Conservation (phyloP, 2,113 vertebrate species). For the Dromaius novaehollandiae region DNA sequence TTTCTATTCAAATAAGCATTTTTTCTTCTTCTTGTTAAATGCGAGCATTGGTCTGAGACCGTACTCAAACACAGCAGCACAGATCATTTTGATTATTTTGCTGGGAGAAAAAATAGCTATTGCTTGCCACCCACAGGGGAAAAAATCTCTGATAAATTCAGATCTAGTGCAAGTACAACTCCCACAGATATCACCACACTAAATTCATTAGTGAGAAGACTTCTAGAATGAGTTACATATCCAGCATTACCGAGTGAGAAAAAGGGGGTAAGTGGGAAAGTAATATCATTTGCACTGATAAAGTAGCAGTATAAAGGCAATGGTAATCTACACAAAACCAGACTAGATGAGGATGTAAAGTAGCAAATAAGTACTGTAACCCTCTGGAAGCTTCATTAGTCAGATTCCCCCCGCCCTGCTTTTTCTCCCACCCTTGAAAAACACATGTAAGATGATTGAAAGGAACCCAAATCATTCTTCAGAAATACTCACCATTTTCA, state of each 20-base stretch:
- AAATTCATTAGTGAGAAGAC: conserved; percentile 28
- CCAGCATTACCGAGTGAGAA: not conserved
- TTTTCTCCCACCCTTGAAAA: not conserved
- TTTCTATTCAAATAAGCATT: not conserved
- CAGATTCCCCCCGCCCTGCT: not conserved
- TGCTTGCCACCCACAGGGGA: not conserved
- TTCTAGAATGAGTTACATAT: not conserved
- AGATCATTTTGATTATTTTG: conserved; percentile 1
- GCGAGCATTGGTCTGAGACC: not conserved
- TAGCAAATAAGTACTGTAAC: not conserved
- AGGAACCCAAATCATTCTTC: not conserved
- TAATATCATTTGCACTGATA: not conserved
- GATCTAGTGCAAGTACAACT: not conserved
- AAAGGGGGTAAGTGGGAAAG: not conserved
- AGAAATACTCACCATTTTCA: not conserved
- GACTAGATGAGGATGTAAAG: not conserved
- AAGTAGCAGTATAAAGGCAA: not conserved
- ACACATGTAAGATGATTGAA: not conserved
- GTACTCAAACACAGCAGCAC: not conserved
- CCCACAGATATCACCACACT: not conserved
- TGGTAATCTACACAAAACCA: not conserved
- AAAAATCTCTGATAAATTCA: conserved; percentile 5
- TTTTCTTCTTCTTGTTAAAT: not conserved
- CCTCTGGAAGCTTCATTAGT: not conserved
- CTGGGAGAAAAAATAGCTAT: not conserved